Evolutionary conservation across 1,140 invertebrate genomes (phyloP), one percentile per base, ranked within the genome.

Genomic region (Drosophila malerkotliana): DNA sequence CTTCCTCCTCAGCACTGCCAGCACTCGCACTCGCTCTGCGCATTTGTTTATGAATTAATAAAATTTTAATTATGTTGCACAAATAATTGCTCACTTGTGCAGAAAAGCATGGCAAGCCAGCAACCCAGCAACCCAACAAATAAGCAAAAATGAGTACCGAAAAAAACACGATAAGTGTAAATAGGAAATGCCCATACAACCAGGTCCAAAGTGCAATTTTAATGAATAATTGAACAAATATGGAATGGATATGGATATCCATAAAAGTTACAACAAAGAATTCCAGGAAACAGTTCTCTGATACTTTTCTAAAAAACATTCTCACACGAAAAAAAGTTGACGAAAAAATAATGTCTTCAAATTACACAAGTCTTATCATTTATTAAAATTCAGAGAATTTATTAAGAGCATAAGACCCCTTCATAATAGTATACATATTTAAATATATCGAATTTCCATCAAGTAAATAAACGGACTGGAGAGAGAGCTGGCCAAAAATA

Each of bases 11-110:
- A 7, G 28, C 30, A 2, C 1, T 12, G 7, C 34, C 64, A 56
- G 48, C 34, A 62, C 62, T 57, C 47, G 62, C 63, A 48, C 66
- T 49, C 66, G 67, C 66, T 68, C 66, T 69, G 66, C 66, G 72
- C 72, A 80, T 80, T 83, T 83, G 80, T 84, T 84, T 83, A 84
- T 83, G 79, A 83, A 83, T 83, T 83, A 82, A 83, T 82, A 83
- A 82, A 78, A 83, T 79, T 83, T 84, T 84, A 79, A 83, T 83
- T 83, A 83, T 83, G 79, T 83, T 83, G 79, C 79, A 83, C 75
- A 83, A 82, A 79, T 82, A 83, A 82, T 83, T 82, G 79, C 74
- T 69, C 79, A 75, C 75, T 83, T 84, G 80, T 79, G 79, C 75
- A 66, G 72, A 78, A 75, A 74, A 64, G 72, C 71, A 63, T 56